Conservation (phyloP, 2,113 vertebrate species). For the Empidonax alnorum region DNA sequence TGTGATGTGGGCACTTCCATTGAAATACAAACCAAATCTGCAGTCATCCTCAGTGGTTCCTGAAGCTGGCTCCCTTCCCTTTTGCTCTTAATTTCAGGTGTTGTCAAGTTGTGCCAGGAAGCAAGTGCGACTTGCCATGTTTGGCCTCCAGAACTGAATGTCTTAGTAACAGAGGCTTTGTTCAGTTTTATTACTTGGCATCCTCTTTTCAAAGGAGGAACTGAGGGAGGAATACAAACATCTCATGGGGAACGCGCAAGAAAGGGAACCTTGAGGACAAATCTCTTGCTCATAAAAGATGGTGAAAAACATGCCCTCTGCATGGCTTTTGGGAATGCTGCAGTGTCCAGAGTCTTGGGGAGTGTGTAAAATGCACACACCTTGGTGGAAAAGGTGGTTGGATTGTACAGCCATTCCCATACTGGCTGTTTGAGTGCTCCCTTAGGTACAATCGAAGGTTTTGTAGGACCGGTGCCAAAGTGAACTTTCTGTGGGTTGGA, state of each 20-base stretch:
- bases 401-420: background rate
- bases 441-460: background rate
- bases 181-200: constrained; percentile 31
- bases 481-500: constrained; percentile 21
- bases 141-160: background rate
- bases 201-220: background rate
- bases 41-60: background rate
- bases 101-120: constrained; percentile 12
- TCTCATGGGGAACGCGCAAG: background rate
- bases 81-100: constrained; percentile 44
- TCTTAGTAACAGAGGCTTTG: constrained; percentile 14
- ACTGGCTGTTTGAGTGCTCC: background rate
- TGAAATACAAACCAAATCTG: background rate
- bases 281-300: background rate
- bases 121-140: background rate
- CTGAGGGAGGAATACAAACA: background rate
- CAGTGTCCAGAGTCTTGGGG: background rate
- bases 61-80: background rate
- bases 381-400: background rate
- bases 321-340: background rate
- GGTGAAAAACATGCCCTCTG: background rate
- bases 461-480: constrained; percentile 6
- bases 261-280: background rate
- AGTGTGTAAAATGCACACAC: background rate
- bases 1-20: background rate